Base-by-base conservation (phyloP, 2,797 vertebrate species). In the Poeciliopsis turneri region DNA sequence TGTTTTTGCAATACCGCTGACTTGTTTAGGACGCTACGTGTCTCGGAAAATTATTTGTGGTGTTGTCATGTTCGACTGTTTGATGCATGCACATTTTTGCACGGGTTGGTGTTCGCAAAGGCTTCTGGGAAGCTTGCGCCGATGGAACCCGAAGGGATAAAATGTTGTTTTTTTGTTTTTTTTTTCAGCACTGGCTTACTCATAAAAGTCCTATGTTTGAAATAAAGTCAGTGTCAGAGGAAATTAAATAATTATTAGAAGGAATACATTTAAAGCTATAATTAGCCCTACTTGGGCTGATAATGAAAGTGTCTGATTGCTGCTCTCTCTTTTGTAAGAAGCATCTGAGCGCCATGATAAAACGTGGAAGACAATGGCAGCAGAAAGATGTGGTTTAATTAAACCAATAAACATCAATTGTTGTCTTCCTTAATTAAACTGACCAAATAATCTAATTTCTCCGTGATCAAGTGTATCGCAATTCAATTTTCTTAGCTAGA, bases 371-470 rank as follows among this genome's bases (percentile, higher is more conserved):
- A 82, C 49, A 79, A 57, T 0, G 59, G 47, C 53, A 77, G 75
- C 1, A 73, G 49, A 71, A 57, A 70, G 28, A 73, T 51, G 30
- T 23, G 20, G 39, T 51, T 80, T 78, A 73, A 84, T 81, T 77
- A 81, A 78, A 74, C n/a, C 41, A 39, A 64, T 77, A 47, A 59
- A 57, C 66, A 76, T 69, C 57, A 28, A 75, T n/a, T 79, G 49
- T 71, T 45, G 57, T 82, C 76, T 74, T 77, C 53, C 78, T 83
- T 74, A 74, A 10, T 80, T 68, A 43, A 82, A 84, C 77, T 68
- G 78, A 84, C 72, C 75, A 78, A 71, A 74, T 76, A 49, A 84
- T 79, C 33, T 43, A 9, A 36, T 73, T 77, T 72, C 51, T 49
- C 77, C 75, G 64, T 81, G 74, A 88, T 83, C 6, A 12, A 75